These are phyloP conservation scores for Phalacrocorax carbo DNA, from an alignment of 2,113 vertebrate genomes.

Conservation along the genomic window DNA sequence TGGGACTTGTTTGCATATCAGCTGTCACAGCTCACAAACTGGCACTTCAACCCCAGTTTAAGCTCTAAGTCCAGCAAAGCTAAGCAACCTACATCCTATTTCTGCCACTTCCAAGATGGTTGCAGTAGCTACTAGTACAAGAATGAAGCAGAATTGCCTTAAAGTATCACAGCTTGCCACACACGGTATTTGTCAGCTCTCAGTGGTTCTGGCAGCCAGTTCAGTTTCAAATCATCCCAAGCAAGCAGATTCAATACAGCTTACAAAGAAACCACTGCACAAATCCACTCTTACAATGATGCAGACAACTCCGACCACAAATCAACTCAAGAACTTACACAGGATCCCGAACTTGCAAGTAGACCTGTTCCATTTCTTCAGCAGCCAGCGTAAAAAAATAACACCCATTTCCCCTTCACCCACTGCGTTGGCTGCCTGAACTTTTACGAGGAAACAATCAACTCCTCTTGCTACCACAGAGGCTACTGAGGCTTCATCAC, in stretches of 20 bases:
- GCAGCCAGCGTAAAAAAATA: neutral
- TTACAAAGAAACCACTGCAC: neutral
- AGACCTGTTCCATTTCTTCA: neutral
- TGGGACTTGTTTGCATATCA: neutral
- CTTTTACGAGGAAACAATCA: neutral
- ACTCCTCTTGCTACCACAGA: neutral
- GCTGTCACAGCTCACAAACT: neutral
- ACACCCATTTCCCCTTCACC: neutral
- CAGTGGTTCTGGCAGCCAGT: neutral
- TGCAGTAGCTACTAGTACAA: neutral
- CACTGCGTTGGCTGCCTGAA: neutral
- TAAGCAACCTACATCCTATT: neutral
- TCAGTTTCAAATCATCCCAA: neutral
- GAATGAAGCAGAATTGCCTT: neutral
- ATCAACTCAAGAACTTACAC: neutral
- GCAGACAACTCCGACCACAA: neutral
- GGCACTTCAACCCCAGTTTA: neutral
- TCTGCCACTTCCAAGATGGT: neutral
- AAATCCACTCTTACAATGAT: neutral
- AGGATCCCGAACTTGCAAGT: neutral
- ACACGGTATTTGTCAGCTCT: neutral
- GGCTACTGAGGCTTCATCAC: neutral
- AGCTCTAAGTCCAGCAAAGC: neutral
- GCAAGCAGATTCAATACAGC: neutral
- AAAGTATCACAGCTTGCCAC: neutral